Evolutionary conservation across 2,888 invertebrate species (phyloP).

Genomic region (Frankliniella intonsa): DNA sequence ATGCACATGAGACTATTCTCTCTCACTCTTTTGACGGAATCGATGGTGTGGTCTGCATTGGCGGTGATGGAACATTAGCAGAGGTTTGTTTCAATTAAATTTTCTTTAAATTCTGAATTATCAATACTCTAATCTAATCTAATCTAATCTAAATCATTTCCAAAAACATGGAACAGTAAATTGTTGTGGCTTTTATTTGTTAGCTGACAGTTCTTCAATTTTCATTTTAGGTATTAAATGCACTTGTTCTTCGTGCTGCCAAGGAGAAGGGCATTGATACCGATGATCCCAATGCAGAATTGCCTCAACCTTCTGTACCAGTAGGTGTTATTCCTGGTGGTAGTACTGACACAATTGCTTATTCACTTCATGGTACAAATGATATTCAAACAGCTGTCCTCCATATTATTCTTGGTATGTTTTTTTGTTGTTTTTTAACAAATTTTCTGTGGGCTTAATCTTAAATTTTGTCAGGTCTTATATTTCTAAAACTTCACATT

Average conservation of each 20-base stretch:
- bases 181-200: no score
- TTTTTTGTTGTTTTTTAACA: slow-evolving; percentile 26
- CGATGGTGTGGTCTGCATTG: slow-evolving; percentile 72
- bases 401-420: slow-evolving; percentile 67
- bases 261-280: slow-evolving; percentile 52
- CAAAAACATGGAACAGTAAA: no score
- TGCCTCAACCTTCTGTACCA: slow-evolving; percentile 52
- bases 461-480: slow-evolving; percentile 27
- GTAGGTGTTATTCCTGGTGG: slow-evolving; percentile 71
- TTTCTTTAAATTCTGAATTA: neutral
- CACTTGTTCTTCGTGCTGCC: slow-evolving; percentile 58
- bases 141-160: neutral
- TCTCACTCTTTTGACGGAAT: slow-evolving; percentile 55
- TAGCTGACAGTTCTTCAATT: neutral
- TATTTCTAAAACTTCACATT: neutral
- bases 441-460: neutral
- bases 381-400: slow-evolving; percentile 76
- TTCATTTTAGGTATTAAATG: slow-evolving; percentile 51
- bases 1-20: slow-evolving; percentile 65
- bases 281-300: slow-evolving; percentile 50
- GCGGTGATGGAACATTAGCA: slow-evolving; percentile 82
- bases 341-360: slow-evolving; percentile 73
- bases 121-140: neutral
- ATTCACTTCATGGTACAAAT: slow-evolving; percentile 71
- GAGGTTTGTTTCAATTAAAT: slow-evolving; percentile 57